Conservation (phyloP, 2,797 vertebrate species). For the Pantherophis vulpinus region DNA sequence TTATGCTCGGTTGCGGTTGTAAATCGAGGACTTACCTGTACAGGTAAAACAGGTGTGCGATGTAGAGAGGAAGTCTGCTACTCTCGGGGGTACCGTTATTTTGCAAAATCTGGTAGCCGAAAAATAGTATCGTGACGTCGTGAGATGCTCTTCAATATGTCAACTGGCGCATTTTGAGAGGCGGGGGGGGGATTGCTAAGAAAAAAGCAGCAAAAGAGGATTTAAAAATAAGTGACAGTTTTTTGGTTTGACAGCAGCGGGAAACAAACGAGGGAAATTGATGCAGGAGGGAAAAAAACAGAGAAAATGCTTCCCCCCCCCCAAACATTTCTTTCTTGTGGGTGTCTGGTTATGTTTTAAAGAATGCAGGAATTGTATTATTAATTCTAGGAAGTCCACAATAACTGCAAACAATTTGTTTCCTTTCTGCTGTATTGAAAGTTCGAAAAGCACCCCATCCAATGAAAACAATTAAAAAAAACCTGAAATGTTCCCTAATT, state of each 20-base stretch:
- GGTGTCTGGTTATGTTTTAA: not conserved
- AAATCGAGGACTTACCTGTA: not conserved
- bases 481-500: accelerated
- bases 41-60: not conserved
- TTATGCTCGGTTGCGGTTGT: not conserved
- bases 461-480: not conserved
- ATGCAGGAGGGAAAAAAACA: not conserved
- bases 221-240: not conserved
- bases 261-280: not conserved
- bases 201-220: not conserved
- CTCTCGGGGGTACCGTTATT: not conserved
- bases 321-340: not conserved
- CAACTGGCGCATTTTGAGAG: not conserved
- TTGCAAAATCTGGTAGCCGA: not conserved
- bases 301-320: accelerated
- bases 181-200: no score
- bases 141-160: not conserved
- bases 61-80: not conserved
- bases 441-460: not conserved
- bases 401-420: not conserved
- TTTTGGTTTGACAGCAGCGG: not conserved
- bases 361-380: not conserved
- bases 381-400: not conserved
- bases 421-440: not conserved
- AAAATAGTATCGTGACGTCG: not conserved